Base-by-base conservation (phyloP, 2,888 invertebrate genomes). In the Diplazon laetatorius region DNA sequence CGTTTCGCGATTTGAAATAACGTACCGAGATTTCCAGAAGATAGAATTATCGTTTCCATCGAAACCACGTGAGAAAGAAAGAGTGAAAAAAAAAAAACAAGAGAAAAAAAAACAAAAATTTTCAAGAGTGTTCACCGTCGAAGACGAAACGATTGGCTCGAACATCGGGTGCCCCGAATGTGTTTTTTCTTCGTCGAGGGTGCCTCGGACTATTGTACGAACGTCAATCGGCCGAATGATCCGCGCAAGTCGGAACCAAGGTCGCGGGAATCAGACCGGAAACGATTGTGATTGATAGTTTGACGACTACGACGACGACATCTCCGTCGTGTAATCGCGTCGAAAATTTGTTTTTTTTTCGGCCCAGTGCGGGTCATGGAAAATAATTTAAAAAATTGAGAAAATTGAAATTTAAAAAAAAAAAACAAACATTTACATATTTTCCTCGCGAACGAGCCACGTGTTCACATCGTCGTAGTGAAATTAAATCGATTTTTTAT, bases 201-300 rank as follows among this genome's bases (percentile, higher is more conserved):
- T 14, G 59, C 42, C 62, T 37, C 52, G 57, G 16, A 20, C 50
- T n/a, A 39, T 50, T 55, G 39, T 57, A 35, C 35, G 39, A 35
- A 39, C 18, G 44, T 65, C 71, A 82, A 82, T 66, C 66, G 79
- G 44, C 48, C 59, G 65, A 75, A 78, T 77, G 78, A 80, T 82
- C 68, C 52, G 76, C 57, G 76, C 57, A 35, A 50, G 63, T 74
- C 57, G 57, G 63, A 63, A 65, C 68, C 80, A 79, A 82, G 79
- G 82, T 76, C 78, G 77, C 62, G 69, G 48, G 63, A 81, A 79
- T 76, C 73, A 79, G 78, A 78, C 77, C 82, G 80, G 82, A 81
- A 80, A 68, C 73, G 77, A 79, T 82, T 75, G 82, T 78, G 77
- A 79, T 82, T 82, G 80, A 82, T 78, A 66, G 80, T 78, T 77